Base-by-base conservation (phyloP, 2,113 vertebrate species). In the Thinocorus orbignyianus region DNA sequence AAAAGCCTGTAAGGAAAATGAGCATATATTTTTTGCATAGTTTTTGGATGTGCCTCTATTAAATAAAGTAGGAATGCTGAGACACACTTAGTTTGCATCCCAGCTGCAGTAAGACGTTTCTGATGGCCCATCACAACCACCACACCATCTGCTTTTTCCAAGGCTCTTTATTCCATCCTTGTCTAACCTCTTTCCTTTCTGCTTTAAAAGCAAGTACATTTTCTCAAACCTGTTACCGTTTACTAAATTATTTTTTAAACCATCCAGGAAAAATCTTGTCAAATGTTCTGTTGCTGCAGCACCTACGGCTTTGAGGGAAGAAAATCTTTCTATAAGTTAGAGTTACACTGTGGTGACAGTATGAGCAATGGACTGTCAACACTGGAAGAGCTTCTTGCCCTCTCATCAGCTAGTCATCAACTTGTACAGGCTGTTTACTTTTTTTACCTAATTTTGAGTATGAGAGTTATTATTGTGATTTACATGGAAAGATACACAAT, bases 141-240 rank as follows among this genome's bases (percentile, higher is more conserved):
- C 60, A n/a, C 46, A 81, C 93, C 93, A 95, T 94, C 93, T 97
- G 94, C 74, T 95, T 95, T 95, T 95, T 90, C 61, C 61, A 84
- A 84, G 81, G 83, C 81, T 92, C 66, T 95, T 95, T 91, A 86
- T 87, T 97, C 48, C 86, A 70, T 66, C 65, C 91, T 82, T 92
- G 62, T 72, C 90, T 80, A 88, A 81, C 66, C 49, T 87, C 51
- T 91, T 80, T 41, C 33, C 48, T 88, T 92, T 69, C 64, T 82
- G 52, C 62, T 78, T 94, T 58, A 84, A 84, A 94, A 93, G 83
- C 57, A 81, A 89, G 62, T 19, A n/a, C 3, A 8, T 86, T 96
- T 95, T 92, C 81, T 70, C 64, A 69, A 89, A 49, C n/a, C 26
- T 72, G 28, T 55, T 93, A 66, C 48, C 39, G 26, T 81, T 92